Base-by-base conservation (phyloP, 2,113 vertebrate species). In the Phrynosoma blainvillii region DNA sequence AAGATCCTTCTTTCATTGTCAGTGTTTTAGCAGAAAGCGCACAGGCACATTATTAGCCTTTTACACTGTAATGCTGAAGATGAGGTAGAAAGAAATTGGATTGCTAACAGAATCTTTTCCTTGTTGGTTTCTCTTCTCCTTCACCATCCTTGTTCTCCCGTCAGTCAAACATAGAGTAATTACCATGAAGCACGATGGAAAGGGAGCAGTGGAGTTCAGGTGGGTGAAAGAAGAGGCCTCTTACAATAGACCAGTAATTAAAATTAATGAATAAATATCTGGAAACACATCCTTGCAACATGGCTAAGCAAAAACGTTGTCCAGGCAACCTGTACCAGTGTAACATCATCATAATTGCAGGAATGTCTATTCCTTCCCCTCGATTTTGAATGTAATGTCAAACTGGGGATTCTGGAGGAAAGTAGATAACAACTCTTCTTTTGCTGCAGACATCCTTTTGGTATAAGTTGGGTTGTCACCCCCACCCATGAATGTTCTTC, bases 111-210 rank as follows among this genome's bases (percentile, higher is more conserved):
- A 76, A 84, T 66, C 16, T 7, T n/a, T 82, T 65, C 88, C 13
- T 20, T 66, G 59, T 82, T 81, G 32, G 20, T n/a, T 76, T 42
- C 12, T 30, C 12, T 71, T 9, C 32, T 32, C 13, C 9, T 11
- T 16, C 52, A 0, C n/a, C 8, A 52, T 52, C 88, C 71, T 65
- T 87, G 27, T 91, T 90, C 89, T 93, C 90, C 74, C 95, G 93
- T 92, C 94, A 95, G 73, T 96, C 93, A 96, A 93, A 82, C 21
- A 6, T 93, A 36, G 2, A 86, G 87, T 94, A 97, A 97, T 95
- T 96, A 95, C 94, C 95, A 93, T 66, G 23, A 84, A 91, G 56
- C 14, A 84, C 1, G 2, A 4, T 1, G 32, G 7, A n/a, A 84
- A 27, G 47, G 89, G 87, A 89, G 73, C 1, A 5, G 14, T 11